phyloP scores from a whole-genome alignment of 2,888 invertebrate species.

The Anorthoa munda region DNA sequence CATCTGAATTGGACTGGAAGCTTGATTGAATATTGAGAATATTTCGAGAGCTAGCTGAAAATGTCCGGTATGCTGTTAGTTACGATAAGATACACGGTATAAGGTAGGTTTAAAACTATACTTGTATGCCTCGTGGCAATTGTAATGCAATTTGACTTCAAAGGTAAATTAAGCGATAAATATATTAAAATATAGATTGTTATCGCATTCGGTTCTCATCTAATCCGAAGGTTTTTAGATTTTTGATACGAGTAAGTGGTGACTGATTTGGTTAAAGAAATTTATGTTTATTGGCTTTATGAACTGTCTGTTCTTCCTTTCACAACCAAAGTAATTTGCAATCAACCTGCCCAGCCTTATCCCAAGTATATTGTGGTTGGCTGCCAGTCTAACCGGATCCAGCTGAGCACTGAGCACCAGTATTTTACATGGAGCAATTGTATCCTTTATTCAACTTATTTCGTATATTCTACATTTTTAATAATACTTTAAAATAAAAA shows the following conservation, averaged over 20 bases:
- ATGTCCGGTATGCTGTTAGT: neutral
- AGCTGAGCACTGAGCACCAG: too few relatives aligned
- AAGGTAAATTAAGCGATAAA: neutral
- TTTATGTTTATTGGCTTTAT: neutral
- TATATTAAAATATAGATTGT: slow-evolving; percentile 11
- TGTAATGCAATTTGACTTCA: neutral
- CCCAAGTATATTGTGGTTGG: too few relatives aligned
- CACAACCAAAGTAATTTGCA: too few relatives aligned
- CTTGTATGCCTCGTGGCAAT: slow-evolving; percentile 1
- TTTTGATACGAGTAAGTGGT: neutral
- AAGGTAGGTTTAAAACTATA: slow-evolving; percentile 1
- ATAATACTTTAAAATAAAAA: too few relatives aligned
- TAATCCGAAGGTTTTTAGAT: neutral
- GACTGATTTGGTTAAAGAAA: neutral
- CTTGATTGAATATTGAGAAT: neutral
- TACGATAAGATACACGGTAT: neutral
- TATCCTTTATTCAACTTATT: too few relatives aligned
- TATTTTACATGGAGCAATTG: too few relatives aligned
- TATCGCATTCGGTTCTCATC: slow-evolving; percentile 1
- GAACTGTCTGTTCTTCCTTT: too few relatives aligned
- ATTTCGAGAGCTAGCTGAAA: neutral
- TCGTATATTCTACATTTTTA: too few relatives aligned
- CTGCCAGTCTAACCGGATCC: too few relatives aligned
- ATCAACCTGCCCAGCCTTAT: too few relatives aligned
- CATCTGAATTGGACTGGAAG: too few relatives aligned